A percentile compares a stretch with the other conserved stretches of the same genome.
Evolutionary conservation across 1,140 invertebrate genomes (phyloP).

Genomic region (Zaprionus gabonicus): DNA sequence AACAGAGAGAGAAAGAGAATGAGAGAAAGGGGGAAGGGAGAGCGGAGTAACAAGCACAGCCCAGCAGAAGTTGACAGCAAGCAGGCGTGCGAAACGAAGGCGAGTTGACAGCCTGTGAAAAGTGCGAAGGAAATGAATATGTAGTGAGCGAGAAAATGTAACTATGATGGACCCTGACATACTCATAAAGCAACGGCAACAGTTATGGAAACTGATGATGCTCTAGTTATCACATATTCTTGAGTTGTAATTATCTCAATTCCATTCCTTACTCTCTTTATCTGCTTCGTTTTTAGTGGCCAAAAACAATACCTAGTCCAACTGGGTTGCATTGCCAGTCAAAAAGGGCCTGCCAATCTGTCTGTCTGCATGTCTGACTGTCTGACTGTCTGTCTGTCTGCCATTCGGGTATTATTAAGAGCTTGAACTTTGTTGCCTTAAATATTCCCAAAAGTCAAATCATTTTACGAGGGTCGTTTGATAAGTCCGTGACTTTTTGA

Average conservation of each 20-base stretch:
- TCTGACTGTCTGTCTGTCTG: conserved; percentile 1
- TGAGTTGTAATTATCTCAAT: no score
- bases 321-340: no score
- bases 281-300: no score
- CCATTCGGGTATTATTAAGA: conserved; percentile 35
- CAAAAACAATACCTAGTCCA: no score
- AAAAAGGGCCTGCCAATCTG: background rate
- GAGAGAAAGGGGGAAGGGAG: background rate
- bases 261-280: no score
- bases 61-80: background rate
- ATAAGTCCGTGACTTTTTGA: no score
- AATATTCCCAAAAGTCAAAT: conserved; percentile 37
- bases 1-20: background rate
- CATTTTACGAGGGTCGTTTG: no score
- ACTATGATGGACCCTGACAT: background rate
- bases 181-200: background rate
- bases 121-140: conserved; percentile 10
- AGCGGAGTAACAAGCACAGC: background rate
- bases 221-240: no score
- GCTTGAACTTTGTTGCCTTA: conserved; percentile 31
- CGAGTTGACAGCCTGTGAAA: conserved; percentile 1
- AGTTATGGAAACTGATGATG: no score
- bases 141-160: background rate
- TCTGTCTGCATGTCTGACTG: background rate
- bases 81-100: background rate